Evolutionary conservation across 2,888 invertebrate genomes (phyloP).

Genomic region (Opisthograptis luteolata): DNA sequence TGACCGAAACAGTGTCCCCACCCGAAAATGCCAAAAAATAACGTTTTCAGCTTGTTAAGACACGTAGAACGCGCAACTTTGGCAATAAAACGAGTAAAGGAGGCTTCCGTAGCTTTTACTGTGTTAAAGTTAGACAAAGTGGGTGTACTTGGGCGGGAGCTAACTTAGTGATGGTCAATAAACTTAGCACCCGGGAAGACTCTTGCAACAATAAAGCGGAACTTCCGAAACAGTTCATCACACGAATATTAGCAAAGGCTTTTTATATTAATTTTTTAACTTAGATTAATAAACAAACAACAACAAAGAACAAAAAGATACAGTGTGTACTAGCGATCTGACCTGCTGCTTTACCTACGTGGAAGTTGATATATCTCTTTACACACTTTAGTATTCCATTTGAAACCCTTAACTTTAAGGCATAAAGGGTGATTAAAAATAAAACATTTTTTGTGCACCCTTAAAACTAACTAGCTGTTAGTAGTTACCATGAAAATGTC

Average conservation of each 20-base stretch:
- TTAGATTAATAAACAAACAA: constrained; percentile 19
- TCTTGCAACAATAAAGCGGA: constrained; percentile 62
- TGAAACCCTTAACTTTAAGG: no score
- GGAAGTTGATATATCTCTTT: no score
- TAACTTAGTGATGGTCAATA: constrained; percentile 75
- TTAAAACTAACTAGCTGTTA: no score
- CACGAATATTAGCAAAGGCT: constrained; percentile 54
- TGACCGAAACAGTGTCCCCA: constrained; percentile 25
- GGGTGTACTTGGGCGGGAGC: constrained; percentile 63
- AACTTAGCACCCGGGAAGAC: constrained; percentile 63
- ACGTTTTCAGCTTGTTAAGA: constrained; percentile 62
- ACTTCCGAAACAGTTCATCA: constrained; percentile 62
- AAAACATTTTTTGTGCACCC: no score
- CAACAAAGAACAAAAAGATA: constrained; percentile 28
- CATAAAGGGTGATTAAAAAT: no score
- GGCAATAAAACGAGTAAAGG: constrained; percentile 76
- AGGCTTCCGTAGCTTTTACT: constrained; percentile 70
- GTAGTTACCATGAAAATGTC: no score
- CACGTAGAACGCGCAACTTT: constrained; percentile 78
- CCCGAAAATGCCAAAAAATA: constrained; percentile 50
- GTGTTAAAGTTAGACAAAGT: constrained; percentile 76
- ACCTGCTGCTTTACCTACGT: no score
- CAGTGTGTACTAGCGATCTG: no score
- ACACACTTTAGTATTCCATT: no score
- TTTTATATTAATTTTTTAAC: constrained; percentile 52